A percentile compares a stretch with the other conserved stretches of the same genome.
Evolutionary conservation across 2,113 vertebrate species (phyloP).

Genomic region (Illadopsis cleaveri): DNA sequence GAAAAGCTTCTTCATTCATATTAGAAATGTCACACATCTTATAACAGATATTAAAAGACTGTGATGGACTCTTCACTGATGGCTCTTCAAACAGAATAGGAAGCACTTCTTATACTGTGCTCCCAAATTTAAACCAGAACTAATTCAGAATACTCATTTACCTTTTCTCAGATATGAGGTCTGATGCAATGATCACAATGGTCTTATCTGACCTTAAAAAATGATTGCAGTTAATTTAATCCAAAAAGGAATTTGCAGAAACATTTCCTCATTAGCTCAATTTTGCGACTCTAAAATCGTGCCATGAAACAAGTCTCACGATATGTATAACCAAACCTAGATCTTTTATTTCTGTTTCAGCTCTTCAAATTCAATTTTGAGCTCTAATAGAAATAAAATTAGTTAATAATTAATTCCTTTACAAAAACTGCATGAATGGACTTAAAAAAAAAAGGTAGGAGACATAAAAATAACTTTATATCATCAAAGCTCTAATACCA

Average conservation of each 20-base stretch:
- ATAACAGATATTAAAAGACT: neutral
- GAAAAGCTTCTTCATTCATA: neutral
- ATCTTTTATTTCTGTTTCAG: neutral
- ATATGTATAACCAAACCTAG: neutral
- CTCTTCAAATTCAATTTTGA: neutral
- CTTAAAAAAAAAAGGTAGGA: neutral
- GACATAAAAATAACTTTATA: neutral
- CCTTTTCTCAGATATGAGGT: neutral
- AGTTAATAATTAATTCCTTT: conserved; percentile 3
- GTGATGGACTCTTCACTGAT: neutral
- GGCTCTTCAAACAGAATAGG: neutral
- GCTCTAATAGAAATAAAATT: neutral
- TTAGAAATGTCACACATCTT: neutral
- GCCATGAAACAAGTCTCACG: neutral
- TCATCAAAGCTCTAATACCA: neutral
- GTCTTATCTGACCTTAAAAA: neutral
- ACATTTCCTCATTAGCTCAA: neutral
- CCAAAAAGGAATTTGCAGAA: neutral
- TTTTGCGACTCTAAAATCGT: neutral
- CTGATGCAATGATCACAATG: neutral
- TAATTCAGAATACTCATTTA: neutral
- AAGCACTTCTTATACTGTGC: neutral
- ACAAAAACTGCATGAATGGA: neutral
- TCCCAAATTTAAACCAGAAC: neutral
- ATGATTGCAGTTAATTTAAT: neutral